These are phyloP conservation scores for Canis aureus DNA, from an alignment of 2,113 vertebrate species.

Conservation along the genomic window DNA sequence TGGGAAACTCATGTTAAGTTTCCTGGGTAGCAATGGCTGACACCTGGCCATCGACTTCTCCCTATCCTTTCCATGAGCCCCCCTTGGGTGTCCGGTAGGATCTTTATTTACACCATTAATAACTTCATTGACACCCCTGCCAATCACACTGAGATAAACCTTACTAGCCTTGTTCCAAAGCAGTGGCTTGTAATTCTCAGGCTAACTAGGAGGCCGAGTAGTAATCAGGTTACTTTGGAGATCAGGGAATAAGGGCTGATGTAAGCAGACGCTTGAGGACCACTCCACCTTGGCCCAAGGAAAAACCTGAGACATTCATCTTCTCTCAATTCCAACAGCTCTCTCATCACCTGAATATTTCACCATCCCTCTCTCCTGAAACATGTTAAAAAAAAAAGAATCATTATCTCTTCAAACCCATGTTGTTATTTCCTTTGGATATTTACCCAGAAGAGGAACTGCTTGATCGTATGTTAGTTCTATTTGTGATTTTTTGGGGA, in stretches of 20 bases:
- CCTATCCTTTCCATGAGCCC: not conserved
- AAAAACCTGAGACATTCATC: not conserved
- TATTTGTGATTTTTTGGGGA: not conserved
- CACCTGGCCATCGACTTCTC: not conserved
- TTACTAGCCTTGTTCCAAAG: not conserved
- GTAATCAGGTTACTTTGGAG: not conserved
- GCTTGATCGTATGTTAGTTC: not conserved
- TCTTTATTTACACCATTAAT: not conserved
- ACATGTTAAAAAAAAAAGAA: not conserved
- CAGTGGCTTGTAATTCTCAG: not conserved
- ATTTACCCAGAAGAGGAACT: not conserved
- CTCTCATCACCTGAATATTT: not conserved
- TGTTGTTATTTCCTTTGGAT: conserved; percentile 10
- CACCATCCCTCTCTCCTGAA: not conserved
- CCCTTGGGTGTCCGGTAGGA: not conserved
- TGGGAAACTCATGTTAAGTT: not conserved
- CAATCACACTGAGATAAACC: not conserved
- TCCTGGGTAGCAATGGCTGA: not conserved
- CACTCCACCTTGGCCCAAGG: not conserved
- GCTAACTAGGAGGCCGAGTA: not conserved
- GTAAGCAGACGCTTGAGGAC: not conserved
- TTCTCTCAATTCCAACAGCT: not conserved
- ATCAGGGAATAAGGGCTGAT: not conserved
- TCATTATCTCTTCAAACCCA: not conserved
- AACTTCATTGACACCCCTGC: not conserved